Evolutionary conservation across 2,113 vertebrate genomes (phyloP).

Genomic region (Calypte anna): DNA sequence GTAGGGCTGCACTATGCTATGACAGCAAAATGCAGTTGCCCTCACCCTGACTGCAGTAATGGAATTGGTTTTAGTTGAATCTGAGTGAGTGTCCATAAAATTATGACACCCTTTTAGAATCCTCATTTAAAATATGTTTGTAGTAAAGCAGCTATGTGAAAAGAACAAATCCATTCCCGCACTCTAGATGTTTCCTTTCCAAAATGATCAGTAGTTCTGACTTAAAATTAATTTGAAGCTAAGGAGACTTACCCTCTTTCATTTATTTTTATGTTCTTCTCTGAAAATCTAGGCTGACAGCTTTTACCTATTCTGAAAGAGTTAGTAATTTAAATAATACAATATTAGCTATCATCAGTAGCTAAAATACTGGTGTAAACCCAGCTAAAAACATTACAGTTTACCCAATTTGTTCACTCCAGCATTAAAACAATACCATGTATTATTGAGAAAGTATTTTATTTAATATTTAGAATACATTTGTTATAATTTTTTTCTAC

Average conservation of each 20-base stretch:
- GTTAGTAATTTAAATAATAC: neutral
- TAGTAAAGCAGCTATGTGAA: neutral
- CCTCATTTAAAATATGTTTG: neutral
- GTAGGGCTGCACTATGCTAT: neutral
- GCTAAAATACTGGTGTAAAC: neutral
- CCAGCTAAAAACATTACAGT: neutral
- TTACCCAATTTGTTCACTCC: neutral
- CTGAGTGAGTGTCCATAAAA: neutral
- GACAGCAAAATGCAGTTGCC: neutral
- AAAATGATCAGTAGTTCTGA: neutral
- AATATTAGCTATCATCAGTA: neutral
- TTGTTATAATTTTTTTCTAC: neutral
- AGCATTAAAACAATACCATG: neutral
- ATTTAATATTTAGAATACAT: neutral
- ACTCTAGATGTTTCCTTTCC: neutral
- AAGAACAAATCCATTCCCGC: neutral
- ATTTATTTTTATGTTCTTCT: neutral
- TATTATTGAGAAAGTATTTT: neutral
- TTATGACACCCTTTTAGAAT: neutral
- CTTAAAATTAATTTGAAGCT: constrained; percentile 16
- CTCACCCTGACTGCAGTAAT: neutral
- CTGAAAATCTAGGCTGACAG: neutral
- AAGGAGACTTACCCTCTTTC: neutral
- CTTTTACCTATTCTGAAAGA: neutral
- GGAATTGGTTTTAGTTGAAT: neutral